These are phyloP conservation scores for human (Homo sapiens) DNA, from an alignment of 2,113 vertebrate genomes.

Conservation along the genomic window GRCh38 chr9:14028001-14028500, in stretches of 20 bases:
- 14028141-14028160: neutral
- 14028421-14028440: neutral
- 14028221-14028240: neutral
- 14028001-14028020: neutral
- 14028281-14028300: neutral
- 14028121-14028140: neutral
- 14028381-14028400: neutral
- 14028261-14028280: neutral
- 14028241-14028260: neutral
- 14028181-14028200: neutral
- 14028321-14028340: neutral
- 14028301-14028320: neutral
- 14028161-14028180: conserved; percentile 30
- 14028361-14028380: neutral
- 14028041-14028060: neutral
- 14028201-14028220: neutral
- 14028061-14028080: neutral
- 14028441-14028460: neutral
- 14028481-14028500: neutral
- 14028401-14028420: neutral
- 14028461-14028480: neutral
- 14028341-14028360: neutral
- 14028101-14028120: neutral
- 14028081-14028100: neutral
- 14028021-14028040: neutral